Conservation (phyloP, 2,797 vertebrate species). For the Selene dorsalis region DNA sequence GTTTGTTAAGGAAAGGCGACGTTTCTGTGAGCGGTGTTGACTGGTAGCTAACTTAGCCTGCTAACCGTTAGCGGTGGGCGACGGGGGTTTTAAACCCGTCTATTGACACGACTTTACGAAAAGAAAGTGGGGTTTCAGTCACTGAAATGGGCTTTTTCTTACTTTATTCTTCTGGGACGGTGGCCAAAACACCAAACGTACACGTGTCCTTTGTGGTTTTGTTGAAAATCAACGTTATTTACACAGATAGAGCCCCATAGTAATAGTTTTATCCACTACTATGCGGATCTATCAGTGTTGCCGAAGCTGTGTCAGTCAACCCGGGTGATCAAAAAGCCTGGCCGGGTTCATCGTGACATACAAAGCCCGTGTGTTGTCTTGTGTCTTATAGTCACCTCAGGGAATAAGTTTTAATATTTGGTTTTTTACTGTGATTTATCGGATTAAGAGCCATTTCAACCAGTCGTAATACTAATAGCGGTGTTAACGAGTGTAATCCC, state of each 20-base stretch:
- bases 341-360: slow-evolving; percentile 27
- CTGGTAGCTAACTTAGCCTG: slow-evolving; percentile 75
- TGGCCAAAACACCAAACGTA: accelerated
- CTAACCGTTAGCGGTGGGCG: slow-evolving; percentile 75
- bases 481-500: not conserved
- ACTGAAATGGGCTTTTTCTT: not conserved
- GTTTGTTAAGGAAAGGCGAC: slow-evolving; percentile 72
- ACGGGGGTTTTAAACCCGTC: slow-evolving; percentile 81
- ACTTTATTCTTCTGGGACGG: accelerated
- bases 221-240: not conserved
- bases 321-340: slow-evolving; percentile 34
- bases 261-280: slow-evolving; percentile 47
- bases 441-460: not conserved
- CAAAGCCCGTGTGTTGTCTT: not conserved
- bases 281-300: slow-evolving; percentile 32
- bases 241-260: not conserved
- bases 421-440: slow-evolving; percentile 12
- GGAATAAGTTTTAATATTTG: not conserved
- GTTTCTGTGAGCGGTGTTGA: slow-evolving; percentile 58
- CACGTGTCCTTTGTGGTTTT: accelerated
- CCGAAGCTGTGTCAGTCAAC: slow-evolving; percentile 63
- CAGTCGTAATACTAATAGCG: too few relatives aligned
- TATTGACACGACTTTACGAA: slow-evolving; percentile 77
- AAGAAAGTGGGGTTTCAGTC: slow-evolving; percentile 59
- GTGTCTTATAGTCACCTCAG: not conserved